A percentile compares a stretch with the other conserved stretches of the same genome.
Evolutionary conservation across 2,888 invertebrate genomes (phyloP).

Genomic region (Harpagoxenus sublaevis): DNA sequence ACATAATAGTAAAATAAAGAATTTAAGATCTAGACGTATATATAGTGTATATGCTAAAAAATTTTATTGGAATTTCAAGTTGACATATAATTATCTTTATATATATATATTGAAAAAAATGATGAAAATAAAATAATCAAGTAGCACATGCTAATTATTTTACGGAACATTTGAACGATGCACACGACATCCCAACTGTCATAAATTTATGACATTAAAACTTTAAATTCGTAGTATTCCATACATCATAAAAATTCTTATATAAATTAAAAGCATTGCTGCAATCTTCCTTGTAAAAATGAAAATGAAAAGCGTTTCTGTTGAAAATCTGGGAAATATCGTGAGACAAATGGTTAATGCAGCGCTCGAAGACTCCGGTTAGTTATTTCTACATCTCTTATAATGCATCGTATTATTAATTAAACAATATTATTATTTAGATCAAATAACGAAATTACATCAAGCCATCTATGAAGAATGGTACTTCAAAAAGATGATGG

Average conservation of each 20-base stretch:
- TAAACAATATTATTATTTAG: conserved; percentile 55
- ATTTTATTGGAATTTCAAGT: neutral
- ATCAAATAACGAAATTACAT: conserved; percentile 66
- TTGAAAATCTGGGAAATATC: conserved; percentile 70
- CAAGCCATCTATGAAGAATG: conserved; percentile 65
- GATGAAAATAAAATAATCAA: neutral
- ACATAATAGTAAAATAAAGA: neutral
- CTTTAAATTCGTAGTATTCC: conserved; percentile 4
- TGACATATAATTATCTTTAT: neutral
- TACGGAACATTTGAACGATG: neutral
- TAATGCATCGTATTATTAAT: neutral
- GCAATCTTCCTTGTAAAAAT: neutral
- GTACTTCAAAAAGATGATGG: conserved; percentile 61
- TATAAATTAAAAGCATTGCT: neutral
- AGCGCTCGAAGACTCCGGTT: conserved; percentile 67
- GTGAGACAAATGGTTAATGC: conserved; percentile 68
- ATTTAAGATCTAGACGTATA: neutral
- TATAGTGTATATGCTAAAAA: neutral
- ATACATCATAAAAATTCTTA: neutral
- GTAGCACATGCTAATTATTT: neutral
- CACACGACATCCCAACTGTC: neutral
- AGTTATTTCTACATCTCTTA: conserved; percentile 19
- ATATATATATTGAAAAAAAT: neutral
- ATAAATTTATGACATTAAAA: conserved; percentile 1
- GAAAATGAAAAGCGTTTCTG: conserved; percentile 70